These are phyloP conservation scores for Leucoptera coffeella DNA, from an alignment of 2,888 invertebrate genomes.

Conservation along the genomic window DNA sequence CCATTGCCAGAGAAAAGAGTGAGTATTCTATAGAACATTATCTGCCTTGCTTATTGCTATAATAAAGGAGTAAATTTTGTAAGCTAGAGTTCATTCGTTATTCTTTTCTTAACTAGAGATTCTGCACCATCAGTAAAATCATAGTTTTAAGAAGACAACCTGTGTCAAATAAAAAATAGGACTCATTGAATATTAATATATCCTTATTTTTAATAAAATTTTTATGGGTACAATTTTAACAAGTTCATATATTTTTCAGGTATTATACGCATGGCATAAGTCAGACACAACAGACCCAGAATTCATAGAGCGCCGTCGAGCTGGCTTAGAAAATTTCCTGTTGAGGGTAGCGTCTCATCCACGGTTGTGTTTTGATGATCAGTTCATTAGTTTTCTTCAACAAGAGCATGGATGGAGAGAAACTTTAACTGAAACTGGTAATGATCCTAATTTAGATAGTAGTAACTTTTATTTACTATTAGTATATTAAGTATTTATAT, in stretches of 20 bases:
- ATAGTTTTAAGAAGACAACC: no score
- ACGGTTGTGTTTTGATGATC: constrained; percentile 64
- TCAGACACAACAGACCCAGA: constrained; percentile 79
- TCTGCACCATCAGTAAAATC: no score
- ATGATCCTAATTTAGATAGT: no score
- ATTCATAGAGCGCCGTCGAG: constrained; percentile 76
- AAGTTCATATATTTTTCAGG: constrained; percentile 28
- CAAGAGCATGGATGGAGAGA: constrained; percentile 77
- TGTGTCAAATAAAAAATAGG: constrained; percentile 1
- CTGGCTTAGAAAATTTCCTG: constrained; percentile 75
- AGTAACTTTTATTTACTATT: no score
- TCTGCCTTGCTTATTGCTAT: no score
- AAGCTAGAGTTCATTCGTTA: no score
- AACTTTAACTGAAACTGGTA: constrained; percentile 68
- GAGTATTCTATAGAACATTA: no score
- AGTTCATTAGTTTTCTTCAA: constrained; percentile 72
- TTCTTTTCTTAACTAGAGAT: no score
- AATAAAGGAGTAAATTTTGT: no score
- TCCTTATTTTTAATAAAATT: no score
- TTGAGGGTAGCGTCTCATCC: constrained; percentile 71
- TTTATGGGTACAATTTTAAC: no score
- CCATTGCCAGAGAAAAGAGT: constrained; percentile 76
- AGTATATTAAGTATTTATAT: no score
- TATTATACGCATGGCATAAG: constrained; percentile 73
- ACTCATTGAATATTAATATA: not conserved